These are phyloP conservation scores for Chaetoderma sp. DNA, from an alignment of 2,888 invertebrate genomes.

Conservation along the genomic window DNA sequence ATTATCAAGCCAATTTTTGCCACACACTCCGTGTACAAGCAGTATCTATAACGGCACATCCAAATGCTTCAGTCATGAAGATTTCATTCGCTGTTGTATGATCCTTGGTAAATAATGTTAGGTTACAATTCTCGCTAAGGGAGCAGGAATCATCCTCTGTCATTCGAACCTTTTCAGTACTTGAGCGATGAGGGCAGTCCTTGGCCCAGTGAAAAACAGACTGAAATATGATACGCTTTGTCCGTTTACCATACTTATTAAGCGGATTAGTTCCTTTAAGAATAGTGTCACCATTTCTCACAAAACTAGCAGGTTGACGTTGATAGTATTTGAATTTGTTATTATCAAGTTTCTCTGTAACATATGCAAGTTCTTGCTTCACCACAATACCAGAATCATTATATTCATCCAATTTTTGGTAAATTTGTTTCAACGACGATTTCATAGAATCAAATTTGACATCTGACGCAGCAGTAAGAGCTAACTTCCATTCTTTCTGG, in stretches of 20 bases:
- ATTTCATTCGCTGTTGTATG: slow-evolving; percentile 7
- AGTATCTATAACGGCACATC: slow-evolving; percentile 13
- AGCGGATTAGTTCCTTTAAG: slow-evolving; percentile 7
- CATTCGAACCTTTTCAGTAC: neutral
- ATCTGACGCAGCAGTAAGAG: too few species aligned
- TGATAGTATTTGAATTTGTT: too few species aligned
- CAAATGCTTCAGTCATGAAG: slow-evolving; percentile 17
- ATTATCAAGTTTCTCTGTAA: too few species aligned
- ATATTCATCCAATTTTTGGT: too few species aligned
- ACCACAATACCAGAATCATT: too few species aligned
- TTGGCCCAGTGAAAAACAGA: slow-evolving; percentile 21
- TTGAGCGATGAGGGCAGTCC: slow-evolving; percentile 2
- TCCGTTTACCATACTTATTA: neutral
- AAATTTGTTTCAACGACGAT: neutral
- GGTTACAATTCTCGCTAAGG: neutral
- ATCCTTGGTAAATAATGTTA: neutral
- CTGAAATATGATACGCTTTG: slow-evolving; percentile 2
- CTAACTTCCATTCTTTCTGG: too few species aligned
- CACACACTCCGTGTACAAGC: slow-evolving; percentile 9
- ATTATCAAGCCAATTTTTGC: slow-evolving; percentile 1
- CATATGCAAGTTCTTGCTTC: too few species aligned
- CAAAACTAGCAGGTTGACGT: too few species aligned
- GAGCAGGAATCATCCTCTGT: neutral
- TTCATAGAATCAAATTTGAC: slow-evolving; percentile 3
- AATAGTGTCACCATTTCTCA: too few species aligned